Evolutionary conservation across 2,888 invertebrate genomes (phyloP), one percentile per base, ranked within the genome.

Genomic region (Kuschelorhynchus macadamiae): DNA sequence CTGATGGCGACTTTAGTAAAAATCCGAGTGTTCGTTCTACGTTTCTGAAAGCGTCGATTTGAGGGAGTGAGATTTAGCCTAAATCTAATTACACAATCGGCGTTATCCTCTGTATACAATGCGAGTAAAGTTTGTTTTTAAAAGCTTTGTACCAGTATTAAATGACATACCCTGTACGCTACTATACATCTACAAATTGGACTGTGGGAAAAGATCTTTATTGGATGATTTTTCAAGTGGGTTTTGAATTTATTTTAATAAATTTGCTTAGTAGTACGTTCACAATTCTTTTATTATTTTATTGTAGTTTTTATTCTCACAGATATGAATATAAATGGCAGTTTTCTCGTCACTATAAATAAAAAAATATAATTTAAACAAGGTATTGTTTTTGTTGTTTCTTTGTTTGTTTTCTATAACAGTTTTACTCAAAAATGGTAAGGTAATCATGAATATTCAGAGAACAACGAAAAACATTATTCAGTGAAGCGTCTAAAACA

Each of bases 41-140:
- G 1, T 64, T 56, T 30, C 30, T 32, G 20, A 18, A 56, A 56
- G 20, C 17, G n/a, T 14, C 16, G 25, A 21, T 21, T 2, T 21
- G 36, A 25, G 65, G 66, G 49, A 41, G 56, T 56, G 67, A 49
- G 59, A 68, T 68, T 63, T 52, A 14, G 33, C 14, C 46, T 16
- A 69, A 68, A 69, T 69, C 64, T 69, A 69, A 69, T 69, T 69
- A 64, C 60, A 44, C 60, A 60, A 69, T 69, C 68, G 53, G 63
- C 63, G 63, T 59, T 18, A 63, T 68, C 60, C 60, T 64, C 52
- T 41, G 60, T 60, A 60, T 41, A 69, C 69, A 64, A 69, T 53
- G 30, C 53, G 59, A 64, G 59, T 69, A 47, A 36, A 69, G 63
- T 64, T 64, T 68, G 68, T 59, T 68, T 68, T 63, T 63, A 63